These are phyloP conservation scores for Octomys mimax DNA, from an alignment of 2,797 vertebrate species.

Conservation along the genomic window DNA sequence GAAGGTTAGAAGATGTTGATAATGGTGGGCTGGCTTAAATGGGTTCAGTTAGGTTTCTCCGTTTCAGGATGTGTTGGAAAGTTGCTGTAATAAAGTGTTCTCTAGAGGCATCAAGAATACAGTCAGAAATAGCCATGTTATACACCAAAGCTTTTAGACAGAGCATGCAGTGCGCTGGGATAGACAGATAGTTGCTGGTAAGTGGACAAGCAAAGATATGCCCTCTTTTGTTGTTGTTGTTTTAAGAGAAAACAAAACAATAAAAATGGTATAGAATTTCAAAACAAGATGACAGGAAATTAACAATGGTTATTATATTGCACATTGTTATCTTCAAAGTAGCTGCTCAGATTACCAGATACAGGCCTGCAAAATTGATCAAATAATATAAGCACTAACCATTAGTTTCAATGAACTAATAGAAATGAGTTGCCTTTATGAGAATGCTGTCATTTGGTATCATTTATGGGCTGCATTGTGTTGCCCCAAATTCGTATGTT, in stretches of 20 bases:
- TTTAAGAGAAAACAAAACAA: too few relatives aligned
- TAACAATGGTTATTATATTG: too few relatives aligned
- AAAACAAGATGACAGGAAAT: too few relatives aligned
- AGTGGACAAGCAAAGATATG: not conserved
- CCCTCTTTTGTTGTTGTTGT: too few relatives aligned
- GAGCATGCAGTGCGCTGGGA: accelerated
- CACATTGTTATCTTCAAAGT: too few relatives aligned
- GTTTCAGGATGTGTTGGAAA: not conserved
- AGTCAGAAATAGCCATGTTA: not conserved
- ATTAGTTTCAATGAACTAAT: too few relatives aligned
- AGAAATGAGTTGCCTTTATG: too few relatives aligned
- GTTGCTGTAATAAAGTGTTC: not conserved
- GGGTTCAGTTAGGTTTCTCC: not conserved
- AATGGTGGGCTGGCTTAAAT: not conserved
- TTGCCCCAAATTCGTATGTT: not conserved
- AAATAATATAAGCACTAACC: too few relatives aligned
- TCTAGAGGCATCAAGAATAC: not conserved
- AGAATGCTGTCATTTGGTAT: not conserved
- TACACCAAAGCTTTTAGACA: not conserved
- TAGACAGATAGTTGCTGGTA: not conserved
- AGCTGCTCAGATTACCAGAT: too few relatives aligned
- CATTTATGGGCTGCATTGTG: not conserved
- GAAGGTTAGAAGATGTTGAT: not conserved
- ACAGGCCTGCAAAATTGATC: too few relatives aligned
- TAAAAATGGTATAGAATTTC: too few relatives aligned